phyloP scores from a whole-genome alignment of 2,797 vertebrate species.

The Allobates femoralis region DNA sequence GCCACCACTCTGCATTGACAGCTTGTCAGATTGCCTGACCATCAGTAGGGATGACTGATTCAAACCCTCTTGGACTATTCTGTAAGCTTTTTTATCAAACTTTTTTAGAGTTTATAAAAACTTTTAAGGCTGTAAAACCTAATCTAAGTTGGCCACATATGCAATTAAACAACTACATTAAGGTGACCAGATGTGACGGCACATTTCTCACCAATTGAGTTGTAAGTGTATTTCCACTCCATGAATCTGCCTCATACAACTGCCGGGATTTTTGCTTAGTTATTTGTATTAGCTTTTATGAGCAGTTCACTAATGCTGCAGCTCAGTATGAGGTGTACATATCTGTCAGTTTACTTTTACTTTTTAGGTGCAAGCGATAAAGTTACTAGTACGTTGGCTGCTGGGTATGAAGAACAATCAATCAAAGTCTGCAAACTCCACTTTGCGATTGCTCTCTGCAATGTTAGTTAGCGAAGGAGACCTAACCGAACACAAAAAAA shows the following conservation, averaged over 20 bases:
- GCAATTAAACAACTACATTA: too few species aligned
- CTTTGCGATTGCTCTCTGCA: constrained; percentile 93
- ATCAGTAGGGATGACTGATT: too few species aligned
- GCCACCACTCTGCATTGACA: too few species aligned
- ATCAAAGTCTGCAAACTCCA: constrained; percentile 97
- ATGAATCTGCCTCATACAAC: background rate
- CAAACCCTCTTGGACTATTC: too few species aligned
- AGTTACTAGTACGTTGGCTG: constrained; percentile 95
- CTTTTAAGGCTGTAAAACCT: too few species aligned
- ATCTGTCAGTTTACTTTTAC: background rate
- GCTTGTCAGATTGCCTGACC: too few species aligned
- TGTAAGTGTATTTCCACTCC: background rate
- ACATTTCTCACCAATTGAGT: too few species aligned
- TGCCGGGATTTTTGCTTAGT: background rate
- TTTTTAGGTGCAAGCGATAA: constrained; percentile 95
- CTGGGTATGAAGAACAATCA: constrained; percentile 99
- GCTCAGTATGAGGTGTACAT: background rate
- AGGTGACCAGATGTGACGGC: too few species aligned
- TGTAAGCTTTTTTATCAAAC: too few species aligned
- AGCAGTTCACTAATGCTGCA: background rate
- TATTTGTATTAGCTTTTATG: background rate
- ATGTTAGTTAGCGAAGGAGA: constrained; percentile 99
- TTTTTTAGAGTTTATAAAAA: too few species aligned
- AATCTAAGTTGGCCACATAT: too few species aligned
- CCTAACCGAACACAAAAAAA: constrained; percentile 97